A percentile compares a stretch with the other conserved stretches of the same genome.
Conservation (phyloP, 2,113 vertebrate species). For the Actenoides lindsayi region DNA sequence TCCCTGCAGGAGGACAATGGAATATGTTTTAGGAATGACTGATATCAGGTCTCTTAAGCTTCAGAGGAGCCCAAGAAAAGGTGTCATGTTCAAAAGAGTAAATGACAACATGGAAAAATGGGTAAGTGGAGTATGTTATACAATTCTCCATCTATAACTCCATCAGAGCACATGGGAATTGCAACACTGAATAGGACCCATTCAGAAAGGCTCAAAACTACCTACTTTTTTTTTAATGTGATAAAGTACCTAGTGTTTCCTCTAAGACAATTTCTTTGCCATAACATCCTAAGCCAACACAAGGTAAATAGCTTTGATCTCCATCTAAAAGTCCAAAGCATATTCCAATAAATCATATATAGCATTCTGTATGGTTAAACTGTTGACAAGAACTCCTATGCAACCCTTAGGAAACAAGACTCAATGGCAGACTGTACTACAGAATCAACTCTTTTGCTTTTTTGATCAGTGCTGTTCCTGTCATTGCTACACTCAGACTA, state of each 20-base stretch:
- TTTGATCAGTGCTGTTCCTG: not conserved
- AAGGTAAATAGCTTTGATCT: not conserved
- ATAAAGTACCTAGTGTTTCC: not conserved
- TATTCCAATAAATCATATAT: not conserved
- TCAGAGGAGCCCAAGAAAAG: constrained; percentile 3
- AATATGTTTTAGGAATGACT: constrained; percentile 30
- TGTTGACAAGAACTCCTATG: not conserved
- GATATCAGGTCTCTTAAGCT: constrained; percentile 4
- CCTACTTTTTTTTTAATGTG: not conserved
- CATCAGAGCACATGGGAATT: not conserved
- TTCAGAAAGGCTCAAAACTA: not conserved
- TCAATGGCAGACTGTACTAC: not conserved
- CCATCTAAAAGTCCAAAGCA: not conserved
- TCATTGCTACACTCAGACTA: not conserved
- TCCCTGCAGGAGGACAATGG: constrained; percentile 21
- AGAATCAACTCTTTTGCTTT: not conserved
- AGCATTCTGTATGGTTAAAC: not conserved
- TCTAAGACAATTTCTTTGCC: not conserved
- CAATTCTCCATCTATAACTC: not conserved
- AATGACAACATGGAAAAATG: not conserved
- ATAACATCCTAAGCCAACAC: not conserved
- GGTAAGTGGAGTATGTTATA: not conserved
- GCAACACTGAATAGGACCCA: not conserved
- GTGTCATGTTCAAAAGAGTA: not conserved
- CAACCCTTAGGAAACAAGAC: not conserved